phyloP scores from a whole-genome alignment of 2,113 vertebrate genomes.

The Sphyrna mokarran region DNA sequence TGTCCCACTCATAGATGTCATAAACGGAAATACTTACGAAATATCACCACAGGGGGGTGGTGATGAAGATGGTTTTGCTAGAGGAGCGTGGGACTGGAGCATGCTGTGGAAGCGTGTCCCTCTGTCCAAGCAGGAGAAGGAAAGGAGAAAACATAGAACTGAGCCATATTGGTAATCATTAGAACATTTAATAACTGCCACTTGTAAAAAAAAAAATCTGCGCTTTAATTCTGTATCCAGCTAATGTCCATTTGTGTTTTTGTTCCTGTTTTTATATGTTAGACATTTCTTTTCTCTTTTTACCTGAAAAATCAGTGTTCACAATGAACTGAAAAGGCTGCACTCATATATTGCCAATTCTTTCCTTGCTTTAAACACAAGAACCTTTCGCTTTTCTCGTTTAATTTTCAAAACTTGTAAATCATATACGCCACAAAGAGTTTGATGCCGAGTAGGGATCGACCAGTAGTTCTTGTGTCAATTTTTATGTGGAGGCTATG shows the following conservation, averaged over 20 bases:
- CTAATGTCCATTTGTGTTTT: constrained; percentile 15
- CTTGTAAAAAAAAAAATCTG: background rate
- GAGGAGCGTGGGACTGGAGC: constrained; percentile 99
- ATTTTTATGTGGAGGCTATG: background rate
- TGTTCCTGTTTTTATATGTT: constrained; percentile 21
- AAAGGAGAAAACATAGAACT: constrained; percentile 79
- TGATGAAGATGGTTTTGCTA: constrained; percentile 89
- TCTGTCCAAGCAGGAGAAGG: constrained; percentile 80
- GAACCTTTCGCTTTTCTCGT: background rate
- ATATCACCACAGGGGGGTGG: constrained; percentile 89
- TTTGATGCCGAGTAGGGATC: background rate
- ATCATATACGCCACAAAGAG: background rate
- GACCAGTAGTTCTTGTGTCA: background rate
- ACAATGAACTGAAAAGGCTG: background rate
- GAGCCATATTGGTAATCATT: constrained; percentile 95
- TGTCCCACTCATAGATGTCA: constrained; percentile 95
- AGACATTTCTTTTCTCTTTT: background rate
- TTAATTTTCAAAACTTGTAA: no score
- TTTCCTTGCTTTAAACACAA: background rate
- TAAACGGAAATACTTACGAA: constrained; percentile 79
- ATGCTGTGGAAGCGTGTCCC: constrained; percentile 99
- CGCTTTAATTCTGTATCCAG: background rate
- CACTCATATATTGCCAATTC: background rate
- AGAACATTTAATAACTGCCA: constrained; percentile 21
- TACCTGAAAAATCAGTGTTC: background rate